These are phyloP conservation scores for Trogon melanurus DNA, from an alignment of 2,113 vertebrate species.

Conservation along the genomic window DNA sequence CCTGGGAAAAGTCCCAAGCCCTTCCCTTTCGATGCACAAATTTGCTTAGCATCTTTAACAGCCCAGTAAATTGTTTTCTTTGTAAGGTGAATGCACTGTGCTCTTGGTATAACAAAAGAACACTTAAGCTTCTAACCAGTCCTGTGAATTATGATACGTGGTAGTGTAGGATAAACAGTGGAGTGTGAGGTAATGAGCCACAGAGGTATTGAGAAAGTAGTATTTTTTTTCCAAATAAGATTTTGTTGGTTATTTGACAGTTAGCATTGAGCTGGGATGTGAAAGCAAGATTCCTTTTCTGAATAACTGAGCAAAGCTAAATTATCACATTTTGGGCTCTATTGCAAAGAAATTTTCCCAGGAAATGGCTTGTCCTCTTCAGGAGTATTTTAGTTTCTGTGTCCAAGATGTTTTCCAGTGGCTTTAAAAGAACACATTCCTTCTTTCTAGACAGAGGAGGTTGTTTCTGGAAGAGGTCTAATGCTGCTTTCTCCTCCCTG, in stretches of 20 bases:
- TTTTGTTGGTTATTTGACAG: neutral
- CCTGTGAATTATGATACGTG: neutral
- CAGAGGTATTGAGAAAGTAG: neutral
- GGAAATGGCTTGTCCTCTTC: neutral
- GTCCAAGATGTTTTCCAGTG: neutral
- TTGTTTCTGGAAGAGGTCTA: neutral
- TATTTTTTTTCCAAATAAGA: neutral
- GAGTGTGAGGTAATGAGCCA: neutral
- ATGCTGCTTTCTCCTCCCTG: neutral
- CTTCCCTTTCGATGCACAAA: neutral
- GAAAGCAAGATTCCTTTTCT: neutral
- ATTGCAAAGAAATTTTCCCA: neutral
- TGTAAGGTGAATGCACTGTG: accelerated
- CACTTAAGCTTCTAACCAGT: neutral
- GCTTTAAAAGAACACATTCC: neutral
- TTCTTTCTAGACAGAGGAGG: neutral
- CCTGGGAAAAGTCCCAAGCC: neutral
- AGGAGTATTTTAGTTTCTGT: neutral
- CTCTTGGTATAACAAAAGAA: neutral
- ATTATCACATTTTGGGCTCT: neutral
- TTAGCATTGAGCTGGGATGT: neutral
- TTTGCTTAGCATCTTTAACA: neutral
- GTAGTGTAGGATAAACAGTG: neutral
- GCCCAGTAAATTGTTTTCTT: neutral
- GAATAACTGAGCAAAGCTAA: neutral